A percentile compares a stretch with the other conserved stretches of the same genome.
phyloP scores from a whole-genome alignment of 2,113 vertebrate species.

The Electrona antarctica region DNA sequence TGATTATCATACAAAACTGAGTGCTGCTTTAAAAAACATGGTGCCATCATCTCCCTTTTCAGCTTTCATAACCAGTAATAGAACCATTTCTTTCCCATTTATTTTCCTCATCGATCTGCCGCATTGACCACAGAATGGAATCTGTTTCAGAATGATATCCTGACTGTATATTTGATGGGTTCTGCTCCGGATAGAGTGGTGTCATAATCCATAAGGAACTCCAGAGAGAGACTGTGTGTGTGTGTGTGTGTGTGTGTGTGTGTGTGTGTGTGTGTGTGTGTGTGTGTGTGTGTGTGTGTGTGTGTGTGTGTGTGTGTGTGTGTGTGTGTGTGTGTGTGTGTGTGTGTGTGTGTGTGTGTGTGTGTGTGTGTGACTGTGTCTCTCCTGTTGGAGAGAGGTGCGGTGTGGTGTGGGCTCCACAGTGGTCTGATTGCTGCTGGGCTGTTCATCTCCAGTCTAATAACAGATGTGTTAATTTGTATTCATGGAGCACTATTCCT shows the following conservation, averaged over 20 bases:
- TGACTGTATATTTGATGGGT: conserved; percentile 27
- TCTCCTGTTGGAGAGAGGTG: neutral
- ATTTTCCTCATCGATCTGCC: conserved; percentile 46
- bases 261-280: too few relatives aligned
- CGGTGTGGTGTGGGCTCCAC: conserved; percentile 20
- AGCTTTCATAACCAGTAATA: conserved; percentile 51
- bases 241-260: neutral
- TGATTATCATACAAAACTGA: conserved; percentile 35
- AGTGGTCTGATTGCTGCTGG: conserved; percentile 39
- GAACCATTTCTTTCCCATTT: conserved; percentile 27
- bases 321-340: too few relatives aligned
- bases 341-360: neutral
- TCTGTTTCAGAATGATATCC: conserved; percentile 51
- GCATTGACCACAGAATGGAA: conserved; percentile 57
- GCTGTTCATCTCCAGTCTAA: conserved; percentile 29
- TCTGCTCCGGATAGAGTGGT: conserved; percentile 24
- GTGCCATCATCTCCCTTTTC: conserved; percentile 38
- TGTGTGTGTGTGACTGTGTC: conserved; percentile 15
- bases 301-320: too few relatives aligned
- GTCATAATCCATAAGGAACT: conserved; percentile 34
- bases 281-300: too few relatives aligned
- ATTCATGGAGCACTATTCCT: conserved; percentile 49
- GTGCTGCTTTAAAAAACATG: conserved; percentile 28
- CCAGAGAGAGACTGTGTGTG: neutral
- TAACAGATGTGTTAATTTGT: conserved; percentile 61